Conservation (phyloP, 2,113 vertebrate species). For the Forbesichthys papilliferus region DNA sequence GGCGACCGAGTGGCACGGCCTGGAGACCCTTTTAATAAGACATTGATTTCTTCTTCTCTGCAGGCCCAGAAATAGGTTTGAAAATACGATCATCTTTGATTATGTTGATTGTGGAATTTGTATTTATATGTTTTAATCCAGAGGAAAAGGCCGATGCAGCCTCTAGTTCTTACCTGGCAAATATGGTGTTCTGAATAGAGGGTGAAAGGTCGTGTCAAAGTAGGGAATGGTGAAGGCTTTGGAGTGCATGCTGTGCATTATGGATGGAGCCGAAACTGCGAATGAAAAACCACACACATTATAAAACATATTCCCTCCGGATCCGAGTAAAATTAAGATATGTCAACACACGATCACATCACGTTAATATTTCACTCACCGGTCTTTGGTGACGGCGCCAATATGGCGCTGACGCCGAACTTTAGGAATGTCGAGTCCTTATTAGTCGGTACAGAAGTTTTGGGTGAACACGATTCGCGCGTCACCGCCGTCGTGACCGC, state of each 20-base stretch:
- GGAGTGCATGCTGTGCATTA: conserved; percentile 80
- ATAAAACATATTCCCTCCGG: neutral
- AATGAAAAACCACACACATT: conserved; percentile 36
- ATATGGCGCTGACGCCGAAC: conserved; percentile 96
- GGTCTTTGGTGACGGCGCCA: conserved; percentile 86
- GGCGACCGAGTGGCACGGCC: conserved; percentile 72
- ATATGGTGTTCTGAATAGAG: conserved; percentile 91
- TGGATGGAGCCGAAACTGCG: conserved; percentile 77
- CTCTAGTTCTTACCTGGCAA: conserved; percentile 85
- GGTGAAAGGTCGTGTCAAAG: conserved; percentile 92
- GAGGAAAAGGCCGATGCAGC: neutral
- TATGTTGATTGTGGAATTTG: too few relatives aligned
- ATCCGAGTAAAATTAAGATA: neutral
- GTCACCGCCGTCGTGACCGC: conserved; percentile 52
- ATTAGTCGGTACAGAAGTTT: conserved; percentile 68
- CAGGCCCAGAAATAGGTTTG: neutral
- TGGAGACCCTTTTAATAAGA: conserved; percentile 85
- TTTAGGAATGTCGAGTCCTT: conserved; percentile 88
- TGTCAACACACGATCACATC: neutral
- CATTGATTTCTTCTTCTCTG: conserved; percentile 83
- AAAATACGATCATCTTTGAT: too few relatives aligned
- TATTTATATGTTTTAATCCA: neutral
- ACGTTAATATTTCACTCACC: conserved; percentile 76
- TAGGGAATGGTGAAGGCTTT: conserved; percentile 91
- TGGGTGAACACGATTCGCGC: conserved; percentile 78